phyloP scores from a whole-genome alignment of 2,113 vertebrate species.

The Hemicordylus capensis region DNA sequence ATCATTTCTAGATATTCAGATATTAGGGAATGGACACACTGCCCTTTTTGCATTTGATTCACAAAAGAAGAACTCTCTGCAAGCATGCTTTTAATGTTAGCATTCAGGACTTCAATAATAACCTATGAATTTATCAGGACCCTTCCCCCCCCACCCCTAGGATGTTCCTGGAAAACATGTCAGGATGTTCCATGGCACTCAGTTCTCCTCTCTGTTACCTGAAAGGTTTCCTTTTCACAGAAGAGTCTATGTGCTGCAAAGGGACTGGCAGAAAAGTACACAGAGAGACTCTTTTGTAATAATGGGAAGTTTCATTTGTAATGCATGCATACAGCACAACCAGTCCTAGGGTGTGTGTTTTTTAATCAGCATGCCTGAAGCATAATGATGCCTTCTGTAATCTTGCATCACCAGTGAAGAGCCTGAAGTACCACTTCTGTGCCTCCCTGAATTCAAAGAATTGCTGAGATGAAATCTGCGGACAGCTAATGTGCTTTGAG shows the following conservation, averaged over 20 bases:
- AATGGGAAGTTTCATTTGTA: slow-evolving; percentile 51
- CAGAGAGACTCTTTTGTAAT: slow-evolving; percentile 53
- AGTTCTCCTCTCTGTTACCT: slow-evolving; percentile 32
- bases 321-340: slow-evolving; percentile 3
- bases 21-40: too few species aligned
- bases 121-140: slow-evolving; percentile 25
- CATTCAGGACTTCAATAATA: slow-evolving; percentile 32
- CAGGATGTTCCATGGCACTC: slow-evolving; percentile 24
- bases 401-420: slow-evolving; percentile 47
- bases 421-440: slow-evolving; percentile 44
- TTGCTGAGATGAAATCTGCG: slow-evolving; percentile 45
- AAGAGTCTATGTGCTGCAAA: slow-evolving; percentile 27
- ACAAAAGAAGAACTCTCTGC: slow-evolving; percentile 33
- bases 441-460: slow-evolving; percentile 53
- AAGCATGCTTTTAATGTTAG: slow-evolving; percentile 37
- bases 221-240: slow-evolving; percentile 57
- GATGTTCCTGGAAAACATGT: slow-evolving; percentile 20
- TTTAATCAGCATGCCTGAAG: slow-evolving; percentile 52
- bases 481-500: slow-evolving; percentile 48
- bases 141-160: not conserved
- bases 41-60: slow-evolving; percentile 21
- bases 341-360: slow-evolving; percentile 49
- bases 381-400: slow-evolving; percentile 56
- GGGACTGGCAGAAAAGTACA: slow-evolving; percentile 45
- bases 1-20: too few species aligned